phyloP scores from a whole-genome alignment of 1,140 invertebrate genomes.

The Tetramorium parvispinum region DNA sequence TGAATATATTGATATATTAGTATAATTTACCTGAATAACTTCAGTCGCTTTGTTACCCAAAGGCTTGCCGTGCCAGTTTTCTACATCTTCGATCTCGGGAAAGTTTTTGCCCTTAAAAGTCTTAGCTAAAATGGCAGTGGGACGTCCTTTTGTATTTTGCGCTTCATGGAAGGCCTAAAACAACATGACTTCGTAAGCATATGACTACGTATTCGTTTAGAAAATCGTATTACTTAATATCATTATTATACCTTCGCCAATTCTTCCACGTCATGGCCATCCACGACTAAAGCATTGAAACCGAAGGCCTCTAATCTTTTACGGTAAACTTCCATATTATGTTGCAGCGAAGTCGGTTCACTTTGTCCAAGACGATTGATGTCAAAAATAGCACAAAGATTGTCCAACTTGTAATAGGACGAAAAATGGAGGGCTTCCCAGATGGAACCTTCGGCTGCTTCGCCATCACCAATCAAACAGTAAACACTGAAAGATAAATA shows the following conservation, averaged over 20 bases:
- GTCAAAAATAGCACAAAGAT: conserved; percentile 98
- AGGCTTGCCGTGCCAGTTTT: conserved; percentile 99
- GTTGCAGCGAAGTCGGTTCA: conserved; percentile 96
- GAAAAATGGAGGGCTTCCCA: conserved; percentile 99
- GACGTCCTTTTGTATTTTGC: conserved; percentile 91
- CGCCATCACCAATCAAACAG: conserved; percentile 98
- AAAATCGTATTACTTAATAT: background rate
- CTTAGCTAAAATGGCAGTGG: conserved; percentile 97
- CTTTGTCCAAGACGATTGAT: conserved; percentile 99
- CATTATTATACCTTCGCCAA: conserved; percentile 89
- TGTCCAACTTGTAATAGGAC: conserved; percentile 97
- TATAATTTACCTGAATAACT: conserved; percentile 88
- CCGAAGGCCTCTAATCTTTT: conserved; percentile 97
- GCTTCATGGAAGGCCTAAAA: conserved; percentile 93
- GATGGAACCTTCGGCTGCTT: conserved; percentile 98
- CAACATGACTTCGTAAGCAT: background rate
- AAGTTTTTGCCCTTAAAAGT: conserved; percentile 98
- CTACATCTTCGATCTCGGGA: conserved; percentile 94
- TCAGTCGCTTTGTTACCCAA: conserved; percentile 92
- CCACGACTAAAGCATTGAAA: conserved; percentile 96
- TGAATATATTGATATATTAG: background rate
- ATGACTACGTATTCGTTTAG: background rate
- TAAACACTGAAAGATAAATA: conserved; percentile 91
- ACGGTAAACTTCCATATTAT: conserved; percentile 96
- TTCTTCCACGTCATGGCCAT: conserved; percentile 98